A percentile compares a stretch with the other conserved stretches of the same genome.
These are phyloP conservation scores for Uria aalge DNA, from an alignment of 2,113 vertebrate genomes.

Conservation along the genomic window DNA sequence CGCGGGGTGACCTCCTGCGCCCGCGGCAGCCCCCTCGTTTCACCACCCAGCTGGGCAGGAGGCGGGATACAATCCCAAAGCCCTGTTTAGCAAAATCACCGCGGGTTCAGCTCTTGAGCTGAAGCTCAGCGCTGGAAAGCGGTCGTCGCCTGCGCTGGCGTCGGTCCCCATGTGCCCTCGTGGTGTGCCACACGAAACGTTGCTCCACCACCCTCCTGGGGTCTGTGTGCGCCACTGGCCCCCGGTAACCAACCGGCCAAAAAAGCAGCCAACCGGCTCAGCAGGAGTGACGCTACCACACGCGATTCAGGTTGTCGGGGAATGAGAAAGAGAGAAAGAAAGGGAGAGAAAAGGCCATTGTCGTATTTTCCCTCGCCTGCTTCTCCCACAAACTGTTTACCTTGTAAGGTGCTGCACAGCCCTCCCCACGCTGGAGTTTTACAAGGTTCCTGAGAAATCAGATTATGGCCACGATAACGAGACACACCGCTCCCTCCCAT, in stretches of 20 bases:
- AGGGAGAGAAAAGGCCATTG: not conserved
- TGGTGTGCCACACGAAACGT: not conserved
- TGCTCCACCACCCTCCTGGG: not conserved
- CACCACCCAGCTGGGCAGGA: not conserved
- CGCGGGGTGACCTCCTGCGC: not conserved
- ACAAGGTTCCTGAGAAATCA: not conserved
- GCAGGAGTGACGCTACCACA: accelerated
- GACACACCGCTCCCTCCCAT: not conserved
- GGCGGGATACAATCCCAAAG: not conserved
- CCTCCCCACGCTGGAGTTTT: not conserved
- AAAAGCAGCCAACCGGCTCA: not conserved
- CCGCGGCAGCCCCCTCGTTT: accelerated
- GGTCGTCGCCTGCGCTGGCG: accelerated
- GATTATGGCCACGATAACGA: accelerated
- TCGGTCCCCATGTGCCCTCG: not conserved
- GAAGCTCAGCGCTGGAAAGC: not conserved
- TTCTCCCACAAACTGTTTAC: not conserved
- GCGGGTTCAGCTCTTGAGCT: not conserved
- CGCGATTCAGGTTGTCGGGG: not conserved
- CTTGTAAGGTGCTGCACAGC: not conserved
- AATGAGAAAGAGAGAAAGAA: too few relatives aligned
- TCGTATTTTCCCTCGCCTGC: not conserved
- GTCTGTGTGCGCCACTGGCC: not conserved
- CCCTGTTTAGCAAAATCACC: not conserved
- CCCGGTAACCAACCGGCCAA: not conserved